Percentiles rank a stretch among this genome's conserved stretches.
Conservation (phyloP, 2,888 invertebrate species). For the Drosophila silvestris region DNA sequence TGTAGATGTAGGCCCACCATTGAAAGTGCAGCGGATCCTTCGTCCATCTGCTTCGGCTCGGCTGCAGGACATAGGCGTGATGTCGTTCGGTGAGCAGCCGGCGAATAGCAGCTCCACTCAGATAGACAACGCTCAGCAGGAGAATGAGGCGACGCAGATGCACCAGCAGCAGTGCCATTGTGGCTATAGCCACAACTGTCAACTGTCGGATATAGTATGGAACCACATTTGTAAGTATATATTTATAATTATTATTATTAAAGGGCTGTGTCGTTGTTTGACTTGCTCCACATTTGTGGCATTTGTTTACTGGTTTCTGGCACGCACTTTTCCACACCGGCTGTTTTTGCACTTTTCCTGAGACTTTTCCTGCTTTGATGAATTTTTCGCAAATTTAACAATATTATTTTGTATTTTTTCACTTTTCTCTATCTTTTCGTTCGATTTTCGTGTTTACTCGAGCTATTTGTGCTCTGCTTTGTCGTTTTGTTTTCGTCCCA, state of each 20-base stretch:
- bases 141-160: conserved; percentile 84
- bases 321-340: conserved; percentile 34
- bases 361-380: not conserved
- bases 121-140: conserved; percentile 83
- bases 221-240: conserved; percentile 1
- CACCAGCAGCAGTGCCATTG: conserved; percentile 83
- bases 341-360: conserved; percentile 36
- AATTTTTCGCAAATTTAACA: conserved; percentile 12
- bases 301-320: conserved; percentile 9
- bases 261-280: conserved; percentile 1
- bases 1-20: conserved; percentile 84
- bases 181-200: conserved; percentile 11
- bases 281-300: conserved; percentile 12
- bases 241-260: not conserved
- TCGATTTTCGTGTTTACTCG: conserved; percentile 34
- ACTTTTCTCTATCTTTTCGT: conserved; percentile 10
- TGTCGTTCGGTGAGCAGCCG: conserved; percentile 80
- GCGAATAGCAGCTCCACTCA: conserved; percentile 82
- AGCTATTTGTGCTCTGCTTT: conserved; percentile 32
- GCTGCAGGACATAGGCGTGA: conserved; percentile 73
- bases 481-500: conserved; percentile 62
- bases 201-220: conserved; percentile 16
- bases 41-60: conserved; percentile 60
- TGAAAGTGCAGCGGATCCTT: conserved; percentile 83
- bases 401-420: not conserved